Conservation (phyloP, 2,797 vertebrate genomes). For the Coilia nasus region DNA sequence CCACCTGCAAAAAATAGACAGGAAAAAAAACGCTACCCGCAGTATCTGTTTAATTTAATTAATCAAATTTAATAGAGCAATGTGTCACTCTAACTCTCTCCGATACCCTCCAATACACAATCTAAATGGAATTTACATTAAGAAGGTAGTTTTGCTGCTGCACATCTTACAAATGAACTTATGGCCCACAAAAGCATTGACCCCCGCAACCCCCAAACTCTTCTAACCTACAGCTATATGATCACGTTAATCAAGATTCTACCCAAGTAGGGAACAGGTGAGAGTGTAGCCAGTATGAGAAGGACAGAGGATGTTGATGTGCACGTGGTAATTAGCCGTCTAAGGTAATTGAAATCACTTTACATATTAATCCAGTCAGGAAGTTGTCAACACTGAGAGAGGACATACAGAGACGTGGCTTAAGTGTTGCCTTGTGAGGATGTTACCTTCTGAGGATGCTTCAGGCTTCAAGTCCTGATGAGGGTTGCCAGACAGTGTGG, state of each 20-base stretch:
- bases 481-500: neutral
- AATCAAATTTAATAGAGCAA: conserved; percentile 44
- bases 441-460: conserved; percentile 35
- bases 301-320: conserved; percentile 44
- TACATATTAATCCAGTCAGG: conserved; percentile 55
- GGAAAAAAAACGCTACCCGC: neutral
- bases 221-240: conserved; percentile 23
- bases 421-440: conserved; percentile 51
- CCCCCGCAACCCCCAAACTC: neutral
- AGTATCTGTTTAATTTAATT: conserved; percentile 43
- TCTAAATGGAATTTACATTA: conserved; percentile 48
- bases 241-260: conserved; percentile 49
- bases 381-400: conserved; percentile 65
- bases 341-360: conserved; percentile 70
- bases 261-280: conserved; percentile 32
- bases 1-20: conserved; percentile 26
- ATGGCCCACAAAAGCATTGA: neutral
- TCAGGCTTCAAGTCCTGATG: neutral
- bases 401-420: conserved; percentile 66
- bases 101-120: conserved; percentile 34
- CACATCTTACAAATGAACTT: conserved; percentile 36
- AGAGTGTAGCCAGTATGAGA: conserved; percentile 27
- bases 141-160: conserved; percentile 29
- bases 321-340: conserved; percentile 73
- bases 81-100: conserved; percentile 29